Evolutionary conservation across 1,140 invertebrate genomes (phyloP).

Genomic region (Camponotus pennsylvanicus): DNA sequence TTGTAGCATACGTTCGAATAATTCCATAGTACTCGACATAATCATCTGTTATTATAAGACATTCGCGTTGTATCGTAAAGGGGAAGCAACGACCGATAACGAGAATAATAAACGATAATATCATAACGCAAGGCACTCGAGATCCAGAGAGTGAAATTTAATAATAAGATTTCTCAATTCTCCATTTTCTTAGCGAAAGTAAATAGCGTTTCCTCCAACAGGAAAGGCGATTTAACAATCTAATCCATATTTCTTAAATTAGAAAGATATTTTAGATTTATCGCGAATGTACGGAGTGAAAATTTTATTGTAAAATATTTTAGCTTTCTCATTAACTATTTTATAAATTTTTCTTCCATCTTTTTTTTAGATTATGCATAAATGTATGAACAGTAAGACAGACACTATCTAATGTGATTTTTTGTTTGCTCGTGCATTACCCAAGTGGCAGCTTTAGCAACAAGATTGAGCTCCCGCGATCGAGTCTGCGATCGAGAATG

Average conservation of each 20-base stretch:
- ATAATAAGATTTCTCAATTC: constrained; percentile 29
- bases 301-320: background rate
- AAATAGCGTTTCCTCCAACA: background rate
- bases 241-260: background rate
- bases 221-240: background rate
- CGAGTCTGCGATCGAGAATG: constrained; percentile 23
- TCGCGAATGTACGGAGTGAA: background rate
- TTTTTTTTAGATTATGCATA: background rate
- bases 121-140: background rate
- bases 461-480: constrained; percentile 44
- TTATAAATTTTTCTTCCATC: background rate
- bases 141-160: constrained; percentile 29
- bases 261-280: background rate
- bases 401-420: constrained; percentile 11
- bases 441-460: constrained; percentile 45
- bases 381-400: background rate
- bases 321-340: background rate
- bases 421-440: constrained; percentile 16
- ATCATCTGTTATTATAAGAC: constrained; percentile 35
- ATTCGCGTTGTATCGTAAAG: constrained; percentile 25
- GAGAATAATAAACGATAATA: constrained; percentile 47
- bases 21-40: background rate
- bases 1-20: background rate
- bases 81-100: constrained; percentile 49
- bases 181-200: background rate